Base-by-base conservation (phyloP, 2,888 invertebrate species). In the Hemaris fuciformis region DNA sequence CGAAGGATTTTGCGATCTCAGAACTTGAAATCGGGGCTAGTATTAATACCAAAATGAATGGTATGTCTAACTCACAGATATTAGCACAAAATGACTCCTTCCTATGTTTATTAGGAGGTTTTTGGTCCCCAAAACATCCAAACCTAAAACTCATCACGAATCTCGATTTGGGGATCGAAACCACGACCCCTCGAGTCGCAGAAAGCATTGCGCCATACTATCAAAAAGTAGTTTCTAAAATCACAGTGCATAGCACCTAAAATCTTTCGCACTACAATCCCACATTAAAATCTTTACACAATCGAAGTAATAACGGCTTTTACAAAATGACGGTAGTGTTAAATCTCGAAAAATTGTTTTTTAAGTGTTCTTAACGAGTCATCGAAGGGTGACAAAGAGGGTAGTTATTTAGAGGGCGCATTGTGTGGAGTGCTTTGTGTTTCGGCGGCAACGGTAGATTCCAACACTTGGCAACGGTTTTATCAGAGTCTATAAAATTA, bases 241-340 rank as follows among this genome's bases (percentile, higher is more conserved):
- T 18, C 10, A 31, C 27, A 27, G 4, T 18, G 18, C 27, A 18
- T 7, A 10, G 15, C 27, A 10, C 27, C 2, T 38, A 23, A 22
- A 15, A 53, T 27, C 48, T 15, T 18, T 27, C 48, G 22, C 45
- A 22, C 22, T 7, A 53, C 48, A 15, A 8, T 7, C 48, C n/a
- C 53, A 53, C 18, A 31, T 53, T 53, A 53, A 53, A 53, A 27
- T 53, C 63, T 63, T 63, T n/a, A 38, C 46, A 57, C 60, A 53
- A 53, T 53, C 10, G 15, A 31, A 53, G 31, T 53, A 53, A 53
- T 53, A 53, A 53, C 53, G 53, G 53, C 27, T 31, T 53, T 53
- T 53, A 53, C 27, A 31, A 53, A 53, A 53, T 53, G 53, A 31
- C 53, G 53, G 53, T 53, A 53, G 53, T 53, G 53, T 53, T 53